phyloP scores from a whole-genome alignment of 2,797 vertebrate species.

The Cossypha dichroa region DNA sequence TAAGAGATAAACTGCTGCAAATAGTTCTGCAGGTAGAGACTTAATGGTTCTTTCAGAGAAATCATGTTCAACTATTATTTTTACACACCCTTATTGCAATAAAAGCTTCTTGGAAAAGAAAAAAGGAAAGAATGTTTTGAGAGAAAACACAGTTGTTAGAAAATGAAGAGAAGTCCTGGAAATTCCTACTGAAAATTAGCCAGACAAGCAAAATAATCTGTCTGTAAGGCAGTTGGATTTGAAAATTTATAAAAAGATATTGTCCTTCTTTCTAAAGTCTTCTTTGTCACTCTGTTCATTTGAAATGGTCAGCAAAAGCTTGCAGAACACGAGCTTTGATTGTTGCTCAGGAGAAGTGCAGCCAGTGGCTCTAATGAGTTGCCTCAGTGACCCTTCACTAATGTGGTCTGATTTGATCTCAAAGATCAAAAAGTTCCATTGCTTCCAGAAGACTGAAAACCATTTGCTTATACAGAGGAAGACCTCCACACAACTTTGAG shows the following conservation, averaged over 20 bases:
- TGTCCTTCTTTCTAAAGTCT: background rate
- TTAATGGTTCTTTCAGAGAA: background rate
- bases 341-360: background rate
- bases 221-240: background rate
- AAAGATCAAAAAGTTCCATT: slow-evolving; percentile 22
- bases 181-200: background rate
- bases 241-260: background rate
- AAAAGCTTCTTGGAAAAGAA: background rate
- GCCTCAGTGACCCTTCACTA: slow-evolving; percentile 28
- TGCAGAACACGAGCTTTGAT: background rate
- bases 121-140: background rate
- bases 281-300: background rate
- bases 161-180: background rate
- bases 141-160: background rate
- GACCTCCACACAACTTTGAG: background rate
- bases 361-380: background rate
- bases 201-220: background rate
- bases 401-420: slow-evolving; percentile 15
- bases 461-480: background rate
- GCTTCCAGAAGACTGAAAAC: slow-evolving; percentile 18
- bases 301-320: background rate
- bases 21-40: background rate
- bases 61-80: background rate
- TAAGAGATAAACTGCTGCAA: background rate
- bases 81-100: background rate